Evolutionary conservation across 53 echinoderm and acorn worm species (phyloP).

Genomic region (Holothuria leucospilota): DNA sequence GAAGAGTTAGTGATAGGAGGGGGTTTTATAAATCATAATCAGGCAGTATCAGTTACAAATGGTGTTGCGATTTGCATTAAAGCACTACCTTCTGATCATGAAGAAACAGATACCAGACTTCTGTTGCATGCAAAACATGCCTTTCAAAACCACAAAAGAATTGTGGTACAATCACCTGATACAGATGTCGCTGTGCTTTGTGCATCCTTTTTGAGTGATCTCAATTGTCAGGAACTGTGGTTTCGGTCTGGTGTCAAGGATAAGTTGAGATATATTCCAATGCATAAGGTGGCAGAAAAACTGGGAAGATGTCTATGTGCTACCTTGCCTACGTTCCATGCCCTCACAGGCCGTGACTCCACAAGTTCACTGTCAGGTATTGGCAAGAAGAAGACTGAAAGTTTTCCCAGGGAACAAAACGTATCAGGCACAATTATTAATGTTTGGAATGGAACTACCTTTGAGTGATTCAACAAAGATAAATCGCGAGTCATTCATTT

Average conservation of each 20-base stretch:
- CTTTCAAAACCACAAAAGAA: neutral
- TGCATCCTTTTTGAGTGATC: neutral
- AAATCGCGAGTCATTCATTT: neutral
- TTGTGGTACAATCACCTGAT: conserved; percentile 5
- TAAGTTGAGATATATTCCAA: too few relatives aligned
- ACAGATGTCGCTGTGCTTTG: conserved; percentile 4
- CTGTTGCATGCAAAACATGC: neutral
- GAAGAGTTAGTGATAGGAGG: neutral
- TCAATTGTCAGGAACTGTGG: too few relatives aligned
- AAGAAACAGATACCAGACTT: too few relatives aligned
- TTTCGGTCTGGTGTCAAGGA: conserved; percentile 8
- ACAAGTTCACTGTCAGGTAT: conserved; percentile 1
- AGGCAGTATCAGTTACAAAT: neutral
- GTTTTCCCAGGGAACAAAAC: neutral
- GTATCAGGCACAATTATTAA: neutral
- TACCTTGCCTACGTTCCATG: neutral
- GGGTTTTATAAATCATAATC: neutral
- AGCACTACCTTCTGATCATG: too few relatives aligned
- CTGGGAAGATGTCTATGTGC: neutral
- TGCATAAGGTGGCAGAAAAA: neutral
- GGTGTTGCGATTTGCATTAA: neutral
- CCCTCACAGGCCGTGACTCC: neutral
- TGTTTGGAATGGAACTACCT: neutral
- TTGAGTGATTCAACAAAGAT: neutral
- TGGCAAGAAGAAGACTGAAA: neutral